These are phyloP conservation scores for Lamprotornis superbus DNA, from an alignment of 2,113 vertebrate species.

Conservation along the genomic window DNA sequence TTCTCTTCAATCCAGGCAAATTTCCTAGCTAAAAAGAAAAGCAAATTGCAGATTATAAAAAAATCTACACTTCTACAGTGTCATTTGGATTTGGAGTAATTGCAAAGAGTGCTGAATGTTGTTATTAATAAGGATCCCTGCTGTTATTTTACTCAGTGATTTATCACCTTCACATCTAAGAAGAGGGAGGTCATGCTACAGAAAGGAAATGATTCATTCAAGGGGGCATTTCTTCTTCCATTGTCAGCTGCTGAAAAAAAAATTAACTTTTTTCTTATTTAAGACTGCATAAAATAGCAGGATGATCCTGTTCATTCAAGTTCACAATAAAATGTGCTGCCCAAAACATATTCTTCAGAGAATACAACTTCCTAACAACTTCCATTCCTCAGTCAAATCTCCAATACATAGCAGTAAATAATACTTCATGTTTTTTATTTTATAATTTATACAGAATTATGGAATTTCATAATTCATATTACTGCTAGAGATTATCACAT, in stretches of 20 bases:
- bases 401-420: neutral
- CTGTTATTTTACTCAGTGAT: conserved; percentile 60
- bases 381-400: neutral
- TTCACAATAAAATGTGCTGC: conserved; percentile 26
- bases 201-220: conserved; percentile 54
- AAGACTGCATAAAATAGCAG: conserved; percentile 5
- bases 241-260: neutral
- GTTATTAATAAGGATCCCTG: conserved; percentile 66
- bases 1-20: neutral
- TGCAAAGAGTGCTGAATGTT: conserved; percentile 42
- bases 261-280: conserved; percentile 50
- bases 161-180: conserved; percentile 62
- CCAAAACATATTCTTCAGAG: conserved; percentile 3
- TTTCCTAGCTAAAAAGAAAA: neutral
- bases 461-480: neutral
- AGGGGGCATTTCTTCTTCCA: conserved; percentile 45
- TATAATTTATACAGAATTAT: neutral
- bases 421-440: neutral
- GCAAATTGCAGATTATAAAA: neutral
- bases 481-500: neutral
- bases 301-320: neutral
- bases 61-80: neutral
- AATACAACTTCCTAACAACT: neutral
- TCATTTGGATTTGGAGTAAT: conserved; percentile 20
- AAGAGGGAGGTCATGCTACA: conserved; percentile 46